Evolutionary conservation across 2,888 invertebrate genomes (phyloP).

Genomic region (Marronus borbonicus): DNA sequence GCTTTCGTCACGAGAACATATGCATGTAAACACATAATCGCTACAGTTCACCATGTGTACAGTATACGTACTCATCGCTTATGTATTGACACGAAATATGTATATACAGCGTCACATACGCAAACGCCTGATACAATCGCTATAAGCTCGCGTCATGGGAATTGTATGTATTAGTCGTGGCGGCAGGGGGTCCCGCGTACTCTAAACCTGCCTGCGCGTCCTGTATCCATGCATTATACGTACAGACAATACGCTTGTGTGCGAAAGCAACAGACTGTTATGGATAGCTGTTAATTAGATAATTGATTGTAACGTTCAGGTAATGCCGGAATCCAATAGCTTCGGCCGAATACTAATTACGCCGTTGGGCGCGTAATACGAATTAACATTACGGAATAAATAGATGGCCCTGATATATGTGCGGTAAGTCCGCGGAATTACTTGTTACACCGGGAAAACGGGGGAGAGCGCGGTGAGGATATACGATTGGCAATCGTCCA

Average conservation of each 20-base stretch:
- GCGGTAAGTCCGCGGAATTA: constrained; percentile 34
- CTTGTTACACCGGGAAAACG: background rate
- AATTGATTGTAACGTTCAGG: constrained; percentile 54
- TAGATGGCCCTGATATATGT: constrained; percentile 39
- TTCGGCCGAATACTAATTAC: constrained; percentile 42
- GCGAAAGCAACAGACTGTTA: constrained; percentile 45
- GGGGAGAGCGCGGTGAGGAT: background rate
- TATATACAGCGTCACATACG: background rate
- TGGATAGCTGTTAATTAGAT: constrained; percentile 50
- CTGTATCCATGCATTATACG: background rate
- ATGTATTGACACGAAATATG: constrained; percentile 9
- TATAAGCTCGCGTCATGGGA: constrained; percentile 12
- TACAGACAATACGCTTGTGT: background rate
- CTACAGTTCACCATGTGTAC: background rate
- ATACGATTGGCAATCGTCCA: constrained; percentile 10
- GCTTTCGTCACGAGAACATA: constrained; percentile 2
- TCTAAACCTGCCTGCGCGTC: too few species aligned
- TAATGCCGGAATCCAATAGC: constrained; percentile 47
- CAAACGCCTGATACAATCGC: constrained; percentile 25
- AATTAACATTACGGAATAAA: constrained; percentile 42
- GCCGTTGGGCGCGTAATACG: constrained; percentile 37
- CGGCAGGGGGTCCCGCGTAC: background rate
- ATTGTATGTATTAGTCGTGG: constrained; percentile 34
- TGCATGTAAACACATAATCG: background rate
- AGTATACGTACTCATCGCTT: background rate